Evolutionary conservation across 1,140 invertebrate species (phyloP), one percentile per base, ranked within the genome.

Genomic region (Drosophila malerkotliana): DNA sequence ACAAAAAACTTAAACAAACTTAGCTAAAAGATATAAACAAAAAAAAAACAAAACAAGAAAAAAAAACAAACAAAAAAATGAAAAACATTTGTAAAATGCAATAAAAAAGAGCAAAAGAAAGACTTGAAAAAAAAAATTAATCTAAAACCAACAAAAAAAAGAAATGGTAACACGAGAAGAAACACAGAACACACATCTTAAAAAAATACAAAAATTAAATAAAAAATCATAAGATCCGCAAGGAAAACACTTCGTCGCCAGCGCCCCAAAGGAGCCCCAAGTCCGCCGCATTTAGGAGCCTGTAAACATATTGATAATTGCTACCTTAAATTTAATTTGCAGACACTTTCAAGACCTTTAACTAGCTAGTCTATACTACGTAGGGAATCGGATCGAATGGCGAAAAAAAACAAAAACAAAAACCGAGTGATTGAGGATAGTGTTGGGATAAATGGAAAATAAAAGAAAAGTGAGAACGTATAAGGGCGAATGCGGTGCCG

Each of bases 21-120:
- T 84, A 88, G 83, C 85, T 88, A 79, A 81, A 84, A 56, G 62
- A 52, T 82, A 72, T 79, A 77, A 68, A 73, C 34, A 74, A 75
- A 32, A 45, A 57, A 47, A 55, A 77, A 68, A 73, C 57, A 47
- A 55, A 68, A 73, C 57, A 47, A 55, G 2, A 21, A 21, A 61
- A 63, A 62, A 59, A 51, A 49, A 61, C 51, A 75, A 49, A 75
- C 63, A 76, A 76, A 75, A 76, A 76, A 76, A 76, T 76, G 73
- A 76, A 76, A 76, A 79, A 79, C 63, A 77, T 61, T 67, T 79
- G 77, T 76, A 91, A 90, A 80, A 91, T 77, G 73, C 82, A 91
- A 91, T 91, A 91, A 91, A 91, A 91, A 91, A 85, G 72, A 90
- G 84, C 90, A 91, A 91, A 91, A 91, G 77, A 91, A 91, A 91